phyloP scores from a whole-genome alignment of 2,797 vertebrate species.

The Thamnophis elegans region DNA sequence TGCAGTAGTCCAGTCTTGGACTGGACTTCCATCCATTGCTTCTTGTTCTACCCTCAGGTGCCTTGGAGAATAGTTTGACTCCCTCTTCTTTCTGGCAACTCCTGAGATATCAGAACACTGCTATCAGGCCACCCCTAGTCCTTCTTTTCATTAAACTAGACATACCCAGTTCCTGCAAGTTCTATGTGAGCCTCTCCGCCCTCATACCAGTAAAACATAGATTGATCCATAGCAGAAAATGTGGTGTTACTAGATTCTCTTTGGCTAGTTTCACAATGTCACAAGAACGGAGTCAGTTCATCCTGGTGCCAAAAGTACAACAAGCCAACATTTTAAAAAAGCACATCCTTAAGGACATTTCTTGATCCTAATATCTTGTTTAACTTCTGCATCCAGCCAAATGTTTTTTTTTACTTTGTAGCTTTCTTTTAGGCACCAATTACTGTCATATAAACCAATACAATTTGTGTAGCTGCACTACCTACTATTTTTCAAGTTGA shows the following conservation, averaged over 20 bases:
- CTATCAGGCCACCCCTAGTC: too few relatives aligned
- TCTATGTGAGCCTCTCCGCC: background rate
- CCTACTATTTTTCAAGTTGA: conserved; percentile 11
- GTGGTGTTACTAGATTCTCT: background rate
- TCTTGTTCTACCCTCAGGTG: too few relatives aligned
- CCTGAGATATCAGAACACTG: too few relatives aligned
- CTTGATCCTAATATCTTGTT: conserved; percentile 5
- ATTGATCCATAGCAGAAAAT: background rate
- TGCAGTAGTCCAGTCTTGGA: too few relatives aligned
- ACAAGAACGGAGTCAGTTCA: background rate
- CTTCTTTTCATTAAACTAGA: too few relatives aligned
- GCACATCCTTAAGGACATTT: background rate
- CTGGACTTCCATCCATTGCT: too few relatives aligned
- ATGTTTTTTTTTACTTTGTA: conserved; percentile 12
- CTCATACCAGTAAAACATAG: background rate
- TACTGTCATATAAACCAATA: conserved; percentile 23
- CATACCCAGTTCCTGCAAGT: too few relatives aligned
- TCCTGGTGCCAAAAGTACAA: conserved; percentile 10
- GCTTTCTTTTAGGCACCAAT: conserved; percentile 40
- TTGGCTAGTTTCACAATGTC: background rate
- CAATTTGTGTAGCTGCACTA: conserved; percentile 10
- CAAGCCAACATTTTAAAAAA: background rate
- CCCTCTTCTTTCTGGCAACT: too few relatives aligned
- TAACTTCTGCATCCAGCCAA: conserved; percentile 42
- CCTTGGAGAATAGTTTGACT: too few relatives aligned